Base-by-base conservation (phyloP, 2,888 invertebrate genomes). In the Pardosa pseudoannulata region DNA sequence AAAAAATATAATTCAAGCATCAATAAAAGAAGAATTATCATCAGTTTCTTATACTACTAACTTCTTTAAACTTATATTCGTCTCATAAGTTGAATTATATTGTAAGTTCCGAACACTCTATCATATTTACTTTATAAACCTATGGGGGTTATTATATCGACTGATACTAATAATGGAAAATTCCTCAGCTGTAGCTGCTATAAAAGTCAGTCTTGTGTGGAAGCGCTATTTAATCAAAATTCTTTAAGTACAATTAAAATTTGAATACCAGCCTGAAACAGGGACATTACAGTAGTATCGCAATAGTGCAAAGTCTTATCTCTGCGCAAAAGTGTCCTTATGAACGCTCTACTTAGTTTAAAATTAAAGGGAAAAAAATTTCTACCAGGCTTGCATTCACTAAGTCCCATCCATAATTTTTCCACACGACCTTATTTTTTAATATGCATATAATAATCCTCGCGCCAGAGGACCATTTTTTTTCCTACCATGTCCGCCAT, bases 371-470 rank as follows among this genome's bases (percentile, higher is more conserved):
- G 16, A 64, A 50, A 64, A 50, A 46, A 46, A 56, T 23, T 16
- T 50, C 31, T 64, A 62, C 74, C 64, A 74, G 41, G 39, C 62
- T 36, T 31, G 39, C 28, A 71, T 74, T 72, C 70, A 29, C 65
- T 31, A 29, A 31, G 41, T 41, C 41, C 16, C 62, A 31, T 70
- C 70, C 46, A 39, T 72, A 41, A 50, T 67, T 73, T 73, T 64
- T 36, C 67, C 78, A 64, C 64, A 62, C 28, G 74, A 67, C 78
- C 83, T 85, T 78, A 85, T 78, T 85, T 85, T 85, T 85, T 85
- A 85, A 85, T 85, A 85, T 85, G 78, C 83, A 85, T 85, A 85
- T 85, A 85, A 85, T 85, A 85, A 85, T 85, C 83, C 72, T 85
- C 65, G 78, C 83, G 78, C 78, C 73, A 41, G 71, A 73, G 70